A percentile compares a stretch with the other conserved stretches of the same genome.
phyloP scores from a whole-genome alignment of 2,888 invertebrate genomes.

The Lasioglossum pauxillum region DNA sequence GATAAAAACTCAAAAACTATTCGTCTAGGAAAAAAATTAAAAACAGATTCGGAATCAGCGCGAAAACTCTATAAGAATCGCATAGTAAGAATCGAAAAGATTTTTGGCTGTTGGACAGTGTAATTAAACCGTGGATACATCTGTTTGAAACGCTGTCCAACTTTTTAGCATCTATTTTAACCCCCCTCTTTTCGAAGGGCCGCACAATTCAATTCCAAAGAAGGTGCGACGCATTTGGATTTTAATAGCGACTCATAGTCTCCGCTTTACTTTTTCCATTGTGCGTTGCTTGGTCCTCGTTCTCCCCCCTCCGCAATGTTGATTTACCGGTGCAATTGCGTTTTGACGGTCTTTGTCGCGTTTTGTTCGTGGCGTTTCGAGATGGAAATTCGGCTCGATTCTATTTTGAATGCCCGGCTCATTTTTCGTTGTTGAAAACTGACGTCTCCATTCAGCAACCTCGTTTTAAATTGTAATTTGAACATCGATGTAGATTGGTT shows the following conservation, averaged over 20 bases:
- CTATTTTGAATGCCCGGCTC: neutral
- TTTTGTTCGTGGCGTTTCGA: neutral
- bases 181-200: neutral
- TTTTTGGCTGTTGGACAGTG: too few species aligned
- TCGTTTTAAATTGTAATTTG: neutral
- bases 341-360: neutral
- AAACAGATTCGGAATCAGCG: too few species aligned
- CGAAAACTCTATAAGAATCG: too few species aligned
- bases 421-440: neutral
- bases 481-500: neutral
- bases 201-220: neutral
- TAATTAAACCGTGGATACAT: slow-evolving; percentile 52
- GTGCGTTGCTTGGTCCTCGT: neutral
- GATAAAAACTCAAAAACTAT: too few species aligned
- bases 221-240: neutral
- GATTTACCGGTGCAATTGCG: neutral
- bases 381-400: neutral
- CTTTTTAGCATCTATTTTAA: neutral
- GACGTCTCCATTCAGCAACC: neutral
- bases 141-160: neutral
- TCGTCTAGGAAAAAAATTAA: too few species aligned
- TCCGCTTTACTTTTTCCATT: neutral
- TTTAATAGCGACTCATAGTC: slow-evolving; percentile 3
- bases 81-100: too few species aligned
- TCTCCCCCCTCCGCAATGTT: neutral